These are phyloP conservation scores for Lymantria monacha DNA, from an alignment of 2,888 invertebrate species.

Conservation along the genomic window DNA sequence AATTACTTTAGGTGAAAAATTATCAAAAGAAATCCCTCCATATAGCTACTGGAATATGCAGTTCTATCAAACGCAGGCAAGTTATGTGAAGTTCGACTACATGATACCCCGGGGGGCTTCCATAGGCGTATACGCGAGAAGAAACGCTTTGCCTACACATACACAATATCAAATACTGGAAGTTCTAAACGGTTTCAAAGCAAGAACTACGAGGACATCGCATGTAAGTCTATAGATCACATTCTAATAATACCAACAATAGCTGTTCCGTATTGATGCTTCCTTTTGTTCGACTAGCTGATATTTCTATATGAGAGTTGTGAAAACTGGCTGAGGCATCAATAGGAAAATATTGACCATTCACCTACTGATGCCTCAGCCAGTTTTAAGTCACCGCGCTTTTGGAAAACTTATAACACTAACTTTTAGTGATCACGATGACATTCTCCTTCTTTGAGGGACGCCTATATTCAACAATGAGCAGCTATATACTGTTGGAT, in stretches of 20 bases:
- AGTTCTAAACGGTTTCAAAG: constrained; percentile 94
- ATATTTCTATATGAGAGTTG: too few species aligned
- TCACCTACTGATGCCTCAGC: too few species aligned
- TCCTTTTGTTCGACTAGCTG: too few species aligned
- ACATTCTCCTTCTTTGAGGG: too few species aligned
- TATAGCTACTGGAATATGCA: constrained; percentile 99
- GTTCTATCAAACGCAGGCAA: constrained; percentile 96
- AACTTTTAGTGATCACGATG: neutral
- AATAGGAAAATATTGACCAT: too few species aligned
- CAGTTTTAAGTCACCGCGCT: too few species aligned
- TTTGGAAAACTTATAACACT: neutral
- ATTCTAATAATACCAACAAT: neutral
- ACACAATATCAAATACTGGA: constrained; percentile 98
- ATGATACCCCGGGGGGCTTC: constrained; percentile 95
- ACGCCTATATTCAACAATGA: too few species aligned
- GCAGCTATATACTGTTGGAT: too few species aligned
- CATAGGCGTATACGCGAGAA: constrained; percentile 96
- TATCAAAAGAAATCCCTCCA: constrained; percentile 94
- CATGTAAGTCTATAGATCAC: constrained; percentile 86
- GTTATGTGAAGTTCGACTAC: constrained; percentile 97
- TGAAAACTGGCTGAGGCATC: too few species aligned
- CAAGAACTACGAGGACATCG: constrained; percentile 90
- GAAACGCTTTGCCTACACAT: constrained; percentile 97
- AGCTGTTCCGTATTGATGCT: too few species aligned
- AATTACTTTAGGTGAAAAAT: constrained; percentile 92